phyloP scores from a whole-genome alignment of 2,888 invertebrate species.

The Tenthredo distinguenda region DNA sequence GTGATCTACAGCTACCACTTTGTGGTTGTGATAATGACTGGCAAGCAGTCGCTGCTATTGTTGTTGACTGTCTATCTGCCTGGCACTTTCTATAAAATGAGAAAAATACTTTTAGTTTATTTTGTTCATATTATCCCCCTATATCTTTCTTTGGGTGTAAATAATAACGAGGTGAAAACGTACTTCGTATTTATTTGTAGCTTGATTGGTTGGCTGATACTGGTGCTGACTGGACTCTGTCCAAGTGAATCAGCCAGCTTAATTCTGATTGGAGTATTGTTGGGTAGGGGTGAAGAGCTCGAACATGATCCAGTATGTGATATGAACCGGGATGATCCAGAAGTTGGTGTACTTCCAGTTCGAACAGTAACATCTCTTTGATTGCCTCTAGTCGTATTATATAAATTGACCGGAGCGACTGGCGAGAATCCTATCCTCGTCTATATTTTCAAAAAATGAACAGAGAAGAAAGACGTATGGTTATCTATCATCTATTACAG shows the following conservation, averaged over 20 bases:
- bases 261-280: slow-evolving; percentile 67
- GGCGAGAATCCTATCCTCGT: slow-evolving; percentile 72
- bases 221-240: slow-evolving; percentile 65
- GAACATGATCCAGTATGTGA: slow-evolving; percentile 68
- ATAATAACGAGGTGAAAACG: slow-evolving; percentile 46
- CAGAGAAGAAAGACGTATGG: background rate
- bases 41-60: slow-evolving; percentile 54
- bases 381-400: slow-evolving; percentile 70
- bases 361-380: slow-evolving; percentile 67
- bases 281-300: slow-evolving; percentile 64
- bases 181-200: slow-evolving; percentile 73
- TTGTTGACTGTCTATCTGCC: slow-evolving; percentile 66
- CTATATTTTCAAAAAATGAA: slow-evolving; percentile 56
- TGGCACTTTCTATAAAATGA: slow-evolving; percentile 66
- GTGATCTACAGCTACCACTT: slow-evolving; percentile 78
- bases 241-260: slow-evolving; percentile 71
- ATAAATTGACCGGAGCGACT: slow-evolving; percentile 74
- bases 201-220: slow-evolving; percentile 72
- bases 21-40: slow-evolving; percentile 60
- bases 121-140: background rate
- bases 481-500: background rate
- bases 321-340: slow-evolving; percentile 70
- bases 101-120: background rate
- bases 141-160: background rate
- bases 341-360: slow-evolving; percentile 69